Conservation (phyloP, 2,113 vertebrate species). For the Plecotus auritus region DNA sequence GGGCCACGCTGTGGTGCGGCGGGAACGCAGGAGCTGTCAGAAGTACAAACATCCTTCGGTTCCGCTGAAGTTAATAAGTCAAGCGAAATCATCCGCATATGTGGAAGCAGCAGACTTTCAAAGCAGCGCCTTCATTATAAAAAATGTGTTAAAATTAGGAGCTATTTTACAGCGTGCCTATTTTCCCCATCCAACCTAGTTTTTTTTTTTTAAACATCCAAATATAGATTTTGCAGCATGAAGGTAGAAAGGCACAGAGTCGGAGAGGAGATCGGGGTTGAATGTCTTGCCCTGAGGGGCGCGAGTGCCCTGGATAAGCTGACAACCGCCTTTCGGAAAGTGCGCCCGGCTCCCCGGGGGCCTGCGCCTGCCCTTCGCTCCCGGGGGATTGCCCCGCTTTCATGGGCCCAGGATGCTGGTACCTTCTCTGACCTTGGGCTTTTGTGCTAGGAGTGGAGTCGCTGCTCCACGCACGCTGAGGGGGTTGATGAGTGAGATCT, state of each 20-base stretch:
- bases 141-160: slow-evolving; percentile 78
- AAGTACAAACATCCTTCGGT: slow-evolving; percentile 59
- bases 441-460: background rate
- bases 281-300: background rate
- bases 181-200: slow-evolving; percentile 72
- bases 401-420: background rate
- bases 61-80: slow-evolving; percentile 75
- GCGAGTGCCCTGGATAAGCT: background rate
- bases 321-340: background rate
- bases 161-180: slow-evolving; percentile 74
- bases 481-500: no score
- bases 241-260: slow-evolving; percentile 58
- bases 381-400: background rate
- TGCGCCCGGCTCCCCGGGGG: fast-evolving
- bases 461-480: background rate
- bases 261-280: slow-evolving; percentile 3
- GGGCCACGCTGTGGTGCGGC: background rate
- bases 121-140: slow-evolving; percentile 73
- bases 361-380: background rate
- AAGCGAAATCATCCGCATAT: slow-evolving; percentile 72
- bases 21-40: background rate
- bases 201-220: slow-evolving; percentile 62
- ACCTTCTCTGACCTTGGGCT: background rate
- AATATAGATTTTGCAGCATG: slow-evolving; percentile 69
- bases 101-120: slow-evolving; percentile 58